A percentile compares a stretch with the other conserved stretches of the same genome.
Conservation (phyloP, 2,113 vertebrate genomes). For the Balaeniceps rex region DNA sequence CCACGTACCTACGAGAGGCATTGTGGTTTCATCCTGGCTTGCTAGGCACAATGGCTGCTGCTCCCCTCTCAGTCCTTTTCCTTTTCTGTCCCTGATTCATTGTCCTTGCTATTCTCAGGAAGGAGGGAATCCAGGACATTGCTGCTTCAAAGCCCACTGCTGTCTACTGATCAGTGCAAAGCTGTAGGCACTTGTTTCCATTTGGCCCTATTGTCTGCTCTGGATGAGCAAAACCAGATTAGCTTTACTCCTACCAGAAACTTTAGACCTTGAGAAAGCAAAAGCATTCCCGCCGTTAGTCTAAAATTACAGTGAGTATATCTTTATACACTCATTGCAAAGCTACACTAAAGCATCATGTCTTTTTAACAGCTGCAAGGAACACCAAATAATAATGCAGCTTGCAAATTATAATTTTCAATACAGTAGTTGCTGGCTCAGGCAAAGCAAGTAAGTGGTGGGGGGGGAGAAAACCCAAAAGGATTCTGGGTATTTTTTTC, state of each 20-base stretch:
- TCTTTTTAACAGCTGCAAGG: neutral
- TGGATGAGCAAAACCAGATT: neutral
- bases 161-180: neutral
- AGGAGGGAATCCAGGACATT: neutral
- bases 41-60: neutral
- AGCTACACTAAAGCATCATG: neutral
- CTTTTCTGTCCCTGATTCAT: neutral
- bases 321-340: neutral
- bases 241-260: neutral
- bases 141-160: neutral
- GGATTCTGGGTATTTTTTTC: constrained; percentile 54
- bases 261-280: neutral
- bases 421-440: neutral
- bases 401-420: constrained; percentile 29
- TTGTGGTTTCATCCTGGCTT: neutral
- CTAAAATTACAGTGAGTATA: neutral
- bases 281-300: neutral
- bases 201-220: neutral
- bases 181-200: neutral
- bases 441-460: neutral
- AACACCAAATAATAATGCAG: constrained; percentile 5
- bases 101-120: neutral
- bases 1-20: neutral
- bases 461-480: neutral
- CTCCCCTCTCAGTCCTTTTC: neutral